phyloP scores from a whole-genome alignment of 2,113 vertebrate genomes.

The Sus scrofa region T2T-Sscrofa CM000823.6:35177001-35177500 shows the following conservation, averaged over 20 bases:
- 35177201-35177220: neutral
- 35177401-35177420: neutral
- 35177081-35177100: neutral
- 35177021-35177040: neutral
- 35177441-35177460: neutral
- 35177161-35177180: neutral
- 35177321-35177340: neutral
- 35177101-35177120: neutral
- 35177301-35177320: neutral
- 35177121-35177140: neutral
- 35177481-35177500: neutral
- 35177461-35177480: neutral
- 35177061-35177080: neutral
- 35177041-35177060: neutral
- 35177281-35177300: neutral
- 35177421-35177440: neutral
- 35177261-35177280: neutral
- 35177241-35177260: neutral
- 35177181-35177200: neutral
- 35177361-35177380: neutral
- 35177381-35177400: neutral
- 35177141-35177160: neutral
- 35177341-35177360: neutral
- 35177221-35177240: neutral
- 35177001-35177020: neutral